Base-by-base conservation (phyloP, 2,113 vertebrate genomes). In the Orientallactaga bullata region DNA sequence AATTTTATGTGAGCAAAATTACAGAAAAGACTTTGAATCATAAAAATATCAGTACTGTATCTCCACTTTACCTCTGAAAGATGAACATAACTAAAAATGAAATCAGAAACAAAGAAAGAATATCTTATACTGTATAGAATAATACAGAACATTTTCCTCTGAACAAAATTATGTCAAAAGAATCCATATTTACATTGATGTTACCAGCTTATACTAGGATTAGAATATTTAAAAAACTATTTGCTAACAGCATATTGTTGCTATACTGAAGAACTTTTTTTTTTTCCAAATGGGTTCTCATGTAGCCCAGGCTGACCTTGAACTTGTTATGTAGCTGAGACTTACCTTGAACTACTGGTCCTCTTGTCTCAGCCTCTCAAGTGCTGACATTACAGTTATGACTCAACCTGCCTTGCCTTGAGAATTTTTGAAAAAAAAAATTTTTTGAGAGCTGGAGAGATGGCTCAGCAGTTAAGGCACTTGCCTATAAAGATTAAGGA, bases 11-110 rank as follows among this genome's bases (percentile, higher is more conserved):
- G 47, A 60, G 35, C 86, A 85, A 92, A 68, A 77, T 20, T 47
- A 92, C 11, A 91, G 65, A 7, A 66, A 3, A 90, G 28, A 65
- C 51, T 88, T 95, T 39, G 80, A 94, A 83, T 90, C 8, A 88
- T 32, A 89, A 68, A 91, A 84, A 47, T 37, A 79, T 58, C 84
- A 28, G 5, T 58, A 20, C 5, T 91, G 12, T 89, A 9, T 81
- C 87, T 95, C 39, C n/a, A 84, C 30, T 65, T 79, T 74, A 81
- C 72, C 30, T 58, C 20, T 65, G 37, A 77, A 92, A 86, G 35
- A 6, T 63, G 24, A 63, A 87, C 26, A 93, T 51, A 85, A 85
- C n/a, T 89, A 87, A 89, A 94, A 87, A 71, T 58, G 32, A 91
- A 78, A 26, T 37, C 74, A 81, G 86, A 94, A 58, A 39, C 89